Conservation (phyloP, 92 coral and sea anemone species). For the Montipora capitata region DNA sequence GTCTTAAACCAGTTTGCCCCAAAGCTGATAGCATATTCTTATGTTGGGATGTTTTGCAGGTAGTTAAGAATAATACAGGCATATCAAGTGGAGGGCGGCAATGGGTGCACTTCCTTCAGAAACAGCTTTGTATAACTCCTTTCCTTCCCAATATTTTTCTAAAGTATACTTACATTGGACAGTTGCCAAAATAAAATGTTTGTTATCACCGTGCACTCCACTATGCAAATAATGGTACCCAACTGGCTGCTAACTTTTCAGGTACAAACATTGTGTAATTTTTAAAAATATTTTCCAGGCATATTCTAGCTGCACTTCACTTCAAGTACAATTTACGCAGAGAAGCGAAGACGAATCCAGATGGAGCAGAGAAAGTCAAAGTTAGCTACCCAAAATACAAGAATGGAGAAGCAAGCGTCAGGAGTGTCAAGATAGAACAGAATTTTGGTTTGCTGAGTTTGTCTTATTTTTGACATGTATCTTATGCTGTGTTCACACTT, state of each 20-base stretch:
- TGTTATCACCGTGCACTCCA: neutral
- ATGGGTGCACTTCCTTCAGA: conserved; percentile 6
- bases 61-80: neutral
- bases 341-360: neutral
- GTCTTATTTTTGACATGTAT: neutral
- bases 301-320: conserved; percentile 40
- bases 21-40: neutral
- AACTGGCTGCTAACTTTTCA: neutral
- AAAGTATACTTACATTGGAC: neutral
- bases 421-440: conserved; percentile 18
- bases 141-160: too few species aligned
- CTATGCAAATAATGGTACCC: conserved; percentile 9
- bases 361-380: conserved; percentile 27
- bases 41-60: conserved; percentile 7
- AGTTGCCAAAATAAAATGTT: neutral
- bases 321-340: conserved; percentile 27
- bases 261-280: neutral
- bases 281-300: conserved; percentile 7
- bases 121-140: neutral
- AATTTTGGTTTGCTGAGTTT: conserved; percentile 15
- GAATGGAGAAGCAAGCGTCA: conserved; percentile 37
- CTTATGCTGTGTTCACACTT: neutral
- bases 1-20: conserved; percentile 1
- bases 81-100: neutral
- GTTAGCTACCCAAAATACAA: conserved; percentile 39